Evolutionary conservation across 2,113 vertebrate genomes (phyloP).

Genomic region (Bujurquina vittata): DNA sequence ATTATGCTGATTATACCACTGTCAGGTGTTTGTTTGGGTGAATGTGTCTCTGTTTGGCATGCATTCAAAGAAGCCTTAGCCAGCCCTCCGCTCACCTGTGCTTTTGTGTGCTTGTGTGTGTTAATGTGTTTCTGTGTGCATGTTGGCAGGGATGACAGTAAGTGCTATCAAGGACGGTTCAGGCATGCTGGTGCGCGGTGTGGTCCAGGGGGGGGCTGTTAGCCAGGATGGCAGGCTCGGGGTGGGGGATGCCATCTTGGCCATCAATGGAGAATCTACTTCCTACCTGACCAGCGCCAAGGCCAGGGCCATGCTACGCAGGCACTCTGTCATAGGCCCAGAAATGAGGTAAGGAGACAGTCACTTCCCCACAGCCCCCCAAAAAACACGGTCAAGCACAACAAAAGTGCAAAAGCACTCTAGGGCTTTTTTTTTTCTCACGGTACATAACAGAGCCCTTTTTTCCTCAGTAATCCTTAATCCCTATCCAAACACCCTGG

Average conservation of each 20-base stretch:
- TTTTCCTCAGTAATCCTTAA: not conserved
- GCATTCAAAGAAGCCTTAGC: slow-evolving; percentile 58
- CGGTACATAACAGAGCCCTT: not conserved
- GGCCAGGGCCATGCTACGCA: slow-evolving; percentile 92
- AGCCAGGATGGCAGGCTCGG: slow-evolving; percentile 91
- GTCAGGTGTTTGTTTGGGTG: slow-evolving; percentile 73
- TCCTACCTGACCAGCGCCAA: slow-evolving; percentile 87
- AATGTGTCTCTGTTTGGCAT: slow-evolving; percentile 69
- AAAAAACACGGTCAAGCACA: not conserved
- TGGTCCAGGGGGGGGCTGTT: slow-evolving; percentile 92
- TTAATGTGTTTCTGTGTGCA: slow-evolving; percentile 41
- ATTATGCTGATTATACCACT: slow-evolving; percentile 72
- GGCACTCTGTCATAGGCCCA: slow-evolving; percentile 91
- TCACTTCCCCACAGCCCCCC: not conserved
- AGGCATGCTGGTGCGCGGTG: slow-evolving; percentile 92
- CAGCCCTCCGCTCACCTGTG: slow-evolving; percentile 66
- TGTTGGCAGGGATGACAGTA: slow-evolving; percentile 92
- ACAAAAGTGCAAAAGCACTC: not conserved
- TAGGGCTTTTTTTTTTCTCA: not conserved
- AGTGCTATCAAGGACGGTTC: slow-evolving; percentile 92
- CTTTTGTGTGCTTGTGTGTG: slow-evolving; percentile 46
- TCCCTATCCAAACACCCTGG: not conserved
- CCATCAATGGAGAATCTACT: slow-evolving; percentile 91
- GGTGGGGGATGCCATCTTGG: slow-evolving; percentile 91
- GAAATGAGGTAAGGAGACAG: slow-evolving; percentile 89